Percentiles rank a stretch among this genome's conserved stretches.
These are phyloP conservation scores for Caenorhabditis tropicalis DNA, from an alignment of 1,140 invertebrate species.

Conservation along the genomic window DNA sequence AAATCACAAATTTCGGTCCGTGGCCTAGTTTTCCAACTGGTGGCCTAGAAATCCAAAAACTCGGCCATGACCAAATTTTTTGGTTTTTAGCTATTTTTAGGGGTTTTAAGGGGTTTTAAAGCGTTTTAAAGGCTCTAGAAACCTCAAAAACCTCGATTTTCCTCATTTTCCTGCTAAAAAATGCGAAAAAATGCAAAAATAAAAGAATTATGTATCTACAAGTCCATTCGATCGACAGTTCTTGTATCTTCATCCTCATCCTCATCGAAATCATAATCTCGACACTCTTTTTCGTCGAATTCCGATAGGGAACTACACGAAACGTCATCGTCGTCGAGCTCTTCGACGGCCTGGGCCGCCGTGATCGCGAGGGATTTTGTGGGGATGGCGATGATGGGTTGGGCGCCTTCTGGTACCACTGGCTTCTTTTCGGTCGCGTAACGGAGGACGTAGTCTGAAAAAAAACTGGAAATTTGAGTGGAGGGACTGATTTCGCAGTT, in stretches of 20 bases:
- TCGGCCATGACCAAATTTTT: too few relatives aligned
- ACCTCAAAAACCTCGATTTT: background rate
- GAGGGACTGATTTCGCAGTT: too few relatives aligned
- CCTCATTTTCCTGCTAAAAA: background rate
- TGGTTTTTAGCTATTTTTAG: background rate
- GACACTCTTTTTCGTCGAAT: background rate
- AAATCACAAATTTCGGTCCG: background rate
- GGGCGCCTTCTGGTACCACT: background rate
- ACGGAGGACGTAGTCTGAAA: constrained; percentile 17
- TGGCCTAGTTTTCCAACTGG: background rate
- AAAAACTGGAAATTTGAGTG: background rate
- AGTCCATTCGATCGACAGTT: background rate
- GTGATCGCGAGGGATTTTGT: background rate
- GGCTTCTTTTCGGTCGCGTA: background rate
- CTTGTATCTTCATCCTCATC: background rate
- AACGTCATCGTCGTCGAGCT: background rate
- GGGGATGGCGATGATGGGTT: background rate
- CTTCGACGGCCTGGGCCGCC: background rate
- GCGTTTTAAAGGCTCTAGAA: background rate
- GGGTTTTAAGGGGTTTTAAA: background rate
- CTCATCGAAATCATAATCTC: background rate
- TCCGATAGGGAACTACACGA: background rate
- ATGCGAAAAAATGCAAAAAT: background rate
- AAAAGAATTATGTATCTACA: background rate
- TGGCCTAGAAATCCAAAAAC: too few relatives aligned